Base-by-base conservation (phyloP, 2,797 vertebrate species). In the Dromococcyx pavoninus region DNA sequence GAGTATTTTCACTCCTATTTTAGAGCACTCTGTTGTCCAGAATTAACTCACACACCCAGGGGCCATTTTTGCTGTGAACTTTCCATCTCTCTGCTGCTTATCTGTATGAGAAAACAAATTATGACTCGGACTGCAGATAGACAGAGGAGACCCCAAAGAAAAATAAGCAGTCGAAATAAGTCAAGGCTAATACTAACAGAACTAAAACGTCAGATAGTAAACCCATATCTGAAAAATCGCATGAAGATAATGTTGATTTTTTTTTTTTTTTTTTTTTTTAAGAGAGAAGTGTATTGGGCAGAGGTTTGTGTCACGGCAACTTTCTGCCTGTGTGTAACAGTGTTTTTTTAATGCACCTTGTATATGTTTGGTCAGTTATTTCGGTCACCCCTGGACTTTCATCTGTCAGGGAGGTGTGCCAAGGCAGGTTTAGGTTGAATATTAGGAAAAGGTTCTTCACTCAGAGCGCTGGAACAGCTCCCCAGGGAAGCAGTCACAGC, bases 231-330 rank as follows among this genome's bases (percentile, higher is more conserved):
- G 58, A 41, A 69, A 74, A 67, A 22, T 50, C 13, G 74, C 39
- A 17, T 48, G 37, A 73, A 50, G 37, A 28, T 6, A 4, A 12
- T n/a, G 37, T 50, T 80, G 30, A 56, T 62, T 46, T 21, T 35
- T 70, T 41, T 11, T n/a, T 10, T 8, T 6, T 37, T n/a, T 58
- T 18, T 8, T 51, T 77, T 74, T 85, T 71, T 41, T 6, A 35
- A 28, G 23, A 54, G 53, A 56, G 74, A 56, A 39, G 23, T 7
- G 2, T 16, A 17, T 41, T 56, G 60, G 46, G 32, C 61, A 73
- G 60, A 53, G 48, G 10, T 13, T 0, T 0, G 1, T 51, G 41
- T 50, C n/a, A 9, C 25, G 25, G 51, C n/a, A 73, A 8, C 64
- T 37, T 46, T 13, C 10, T 5, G 30, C 27, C 37, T 24, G 15